Conservation (phyloP, 2,888 invertebrate genomes). For the Watsonalla cultraria region DNA sequence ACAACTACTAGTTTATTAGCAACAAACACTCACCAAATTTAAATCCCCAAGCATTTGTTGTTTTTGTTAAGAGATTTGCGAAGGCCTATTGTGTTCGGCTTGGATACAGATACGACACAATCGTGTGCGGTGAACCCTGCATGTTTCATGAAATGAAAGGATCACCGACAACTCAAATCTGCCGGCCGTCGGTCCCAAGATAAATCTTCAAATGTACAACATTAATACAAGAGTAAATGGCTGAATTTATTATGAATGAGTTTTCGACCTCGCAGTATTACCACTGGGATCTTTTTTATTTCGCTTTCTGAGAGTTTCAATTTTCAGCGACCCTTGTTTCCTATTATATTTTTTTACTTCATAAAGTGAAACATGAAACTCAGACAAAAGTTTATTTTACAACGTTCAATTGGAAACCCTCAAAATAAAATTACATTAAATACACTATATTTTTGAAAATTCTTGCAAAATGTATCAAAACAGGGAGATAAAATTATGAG, state of each 20-base stretch:
- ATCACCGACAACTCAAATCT: conserved; percentile 23
- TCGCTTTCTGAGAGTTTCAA: conserved; percentile 18
- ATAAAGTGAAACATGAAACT: conserved; percentile 6
- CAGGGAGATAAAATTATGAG: not conserved
- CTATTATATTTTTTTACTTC: not conserved
- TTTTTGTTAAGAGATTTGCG: not conserved
- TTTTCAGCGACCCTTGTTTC: conserved; percentile 1
- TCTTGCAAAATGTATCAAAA: not conserved
- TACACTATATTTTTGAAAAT: not conserved
- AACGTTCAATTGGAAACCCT: not conserved
- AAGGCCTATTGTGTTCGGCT: not conserved
- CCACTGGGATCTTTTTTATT: conserved; percentile 13
- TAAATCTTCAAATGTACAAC: conserved; percentile 26
- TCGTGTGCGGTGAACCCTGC: conserved; percentile 14
- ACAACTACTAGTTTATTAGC: not conserved
- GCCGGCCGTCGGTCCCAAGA: conserved; percentile 19
- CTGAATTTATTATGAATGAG: conserved; percentile 20
- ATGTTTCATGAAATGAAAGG: conserved; percentile 17
- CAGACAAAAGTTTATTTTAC: not conserved
- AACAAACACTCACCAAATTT: conserved; percentile 1
- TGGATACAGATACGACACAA: not conserved
- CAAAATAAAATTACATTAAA: not conserved
- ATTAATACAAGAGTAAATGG: conserved; percentile 24
- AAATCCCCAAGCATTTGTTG: not conserved
- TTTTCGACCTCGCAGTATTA: conserved; percentile 15